phyloP scores from a whole-genome alignment of 2,113 vertebrate species.

The Lepisosteus osseus region DNA sequence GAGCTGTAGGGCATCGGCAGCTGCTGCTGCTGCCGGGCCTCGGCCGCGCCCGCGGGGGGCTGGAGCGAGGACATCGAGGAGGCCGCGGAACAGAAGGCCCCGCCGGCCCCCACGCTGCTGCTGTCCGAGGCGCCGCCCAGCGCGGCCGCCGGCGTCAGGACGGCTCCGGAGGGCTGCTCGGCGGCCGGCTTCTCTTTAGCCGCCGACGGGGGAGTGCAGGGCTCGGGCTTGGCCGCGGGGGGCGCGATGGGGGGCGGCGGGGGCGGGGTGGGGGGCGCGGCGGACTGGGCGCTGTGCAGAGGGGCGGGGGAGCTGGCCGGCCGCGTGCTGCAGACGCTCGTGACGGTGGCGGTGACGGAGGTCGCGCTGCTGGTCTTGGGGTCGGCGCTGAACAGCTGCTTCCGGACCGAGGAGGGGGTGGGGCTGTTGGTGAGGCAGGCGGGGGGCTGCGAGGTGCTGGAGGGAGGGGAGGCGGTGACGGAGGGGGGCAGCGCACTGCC shows the following conservation, averaged over 20 bases:
- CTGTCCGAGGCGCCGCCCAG: slow-evolving; percentile 57
- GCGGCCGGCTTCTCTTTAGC: slow-evolving; percentile 76
- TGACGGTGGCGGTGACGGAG: slow-evolving; percentile 64
- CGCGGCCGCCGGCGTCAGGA: slow-evolving; percentile 39
- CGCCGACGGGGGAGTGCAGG: slow-evolving; percentile 57
- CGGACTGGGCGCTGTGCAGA: slow-evolving; percentile 53
- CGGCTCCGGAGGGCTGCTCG: slow-evolving; percentile 56
- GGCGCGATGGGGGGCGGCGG: slow-evolving; percentile 61
- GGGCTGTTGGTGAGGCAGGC: slow-evolving; percentile 65
- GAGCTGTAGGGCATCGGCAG: slow-evolving; percentile 74
- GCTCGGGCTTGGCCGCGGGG: slow-evolving; percentile 73
- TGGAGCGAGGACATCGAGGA: slow-evolving; percentile 33
- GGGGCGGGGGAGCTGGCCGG: slow-evolving; percentile 62
- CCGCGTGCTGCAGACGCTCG: slow-evolving; percentile 63
- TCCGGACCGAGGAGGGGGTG: slow-evolving; percentile 87
- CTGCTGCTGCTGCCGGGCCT: slow-evolving; percentile 67
- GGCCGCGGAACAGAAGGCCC: slow-evolving; percentile 45
- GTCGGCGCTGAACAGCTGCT: slow-evolving; percentile 87
- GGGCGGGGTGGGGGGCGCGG: slow-evolving; percentile 65
- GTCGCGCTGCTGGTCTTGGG: slow-evolving; percentile 72
- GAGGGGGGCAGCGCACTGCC: slow-evolving; percentile 62
- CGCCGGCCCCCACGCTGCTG: slow-evolving; percentile 58
- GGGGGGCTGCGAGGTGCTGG: slow-evolving; percentile 64
- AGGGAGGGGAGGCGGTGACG: slow-evolving; percentile 61
- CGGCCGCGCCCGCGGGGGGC: slow-evolving; percentile 55